Conservation (phyloP, 2,113 vertebrate genomes). For the Centrocercus urophasianus region DNA sequence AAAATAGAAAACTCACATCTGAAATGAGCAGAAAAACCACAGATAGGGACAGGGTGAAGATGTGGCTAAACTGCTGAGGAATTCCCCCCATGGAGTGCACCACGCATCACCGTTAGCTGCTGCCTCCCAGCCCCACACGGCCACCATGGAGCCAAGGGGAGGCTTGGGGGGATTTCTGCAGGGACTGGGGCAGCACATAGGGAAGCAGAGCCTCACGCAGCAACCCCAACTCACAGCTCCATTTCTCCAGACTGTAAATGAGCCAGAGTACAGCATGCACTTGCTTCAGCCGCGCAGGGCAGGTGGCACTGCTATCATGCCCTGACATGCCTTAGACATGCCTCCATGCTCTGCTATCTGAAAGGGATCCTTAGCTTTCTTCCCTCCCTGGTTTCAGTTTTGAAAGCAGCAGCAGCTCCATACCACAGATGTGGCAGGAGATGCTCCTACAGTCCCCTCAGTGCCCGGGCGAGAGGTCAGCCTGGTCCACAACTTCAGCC, state of each 20-base stretch:
- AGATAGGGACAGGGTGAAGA: not conserved
- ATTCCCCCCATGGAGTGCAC: not conserved
- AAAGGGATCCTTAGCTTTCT: not conserved
- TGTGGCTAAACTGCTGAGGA: slow-evolving; percentile 15
- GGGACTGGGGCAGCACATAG: not conserved
- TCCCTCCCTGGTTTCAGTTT: not conserved
- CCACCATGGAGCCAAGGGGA: not conserved
- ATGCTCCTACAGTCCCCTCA: rapidly evolving
- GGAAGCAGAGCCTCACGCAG: rapidly evolving
- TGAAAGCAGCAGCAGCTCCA: not conserved
- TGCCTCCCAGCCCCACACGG: not conserved
- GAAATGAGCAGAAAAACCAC: slow-evolving; percentile 33
- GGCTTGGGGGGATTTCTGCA: slow-evolving; percentile 34
- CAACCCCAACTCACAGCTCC: not conserved
- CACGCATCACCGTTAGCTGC: not conserved
- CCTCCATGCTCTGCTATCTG: not conserved
- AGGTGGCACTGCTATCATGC: not conserved
- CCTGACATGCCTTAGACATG: not conserved
- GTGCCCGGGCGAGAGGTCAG: rapidly evolving
- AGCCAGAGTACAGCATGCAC: rapidly evolving
- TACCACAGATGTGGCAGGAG: not conserved
- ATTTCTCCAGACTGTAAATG: not conserved
- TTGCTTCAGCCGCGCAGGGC: not conserved
- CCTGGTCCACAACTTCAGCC: not conserved
- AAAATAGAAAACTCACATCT: slow-evolving; percentile 16